Evolutionary conservation across 2,113 vertebrate genomes (phyloP).

Genomic region (Thinocorus orbignyianus): DNA sequence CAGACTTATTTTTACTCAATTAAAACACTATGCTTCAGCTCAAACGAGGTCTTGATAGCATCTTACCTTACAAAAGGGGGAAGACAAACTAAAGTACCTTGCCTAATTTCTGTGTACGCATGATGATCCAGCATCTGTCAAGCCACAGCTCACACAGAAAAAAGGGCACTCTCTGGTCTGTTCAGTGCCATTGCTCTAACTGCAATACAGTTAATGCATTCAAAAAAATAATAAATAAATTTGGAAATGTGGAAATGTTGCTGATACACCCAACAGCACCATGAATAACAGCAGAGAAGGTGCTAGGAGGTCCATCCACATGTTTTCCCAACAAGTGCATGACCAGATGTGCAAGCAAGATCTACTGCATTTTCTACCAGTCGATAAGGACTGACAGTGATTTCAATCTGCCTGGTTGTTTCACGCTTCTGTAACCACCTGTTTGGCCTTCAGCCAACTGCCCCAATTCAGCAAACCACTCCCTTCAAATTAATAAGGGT

Average conservation of each 20-base stretch:
- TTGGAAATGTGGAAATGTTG: neutral
- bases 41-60: neutral
- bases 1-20: slow-evolving; percentile 10
- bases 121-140: neutral
- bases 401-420: neutral
- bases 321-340: neutral
- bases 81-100: neutral
- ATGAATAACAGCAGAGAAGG: neutral
- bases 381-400: neutral
- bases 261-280: neutral
- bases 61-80: neutral
- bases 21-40: neutral
- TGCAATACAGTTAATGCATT: neutral
- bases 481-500: neutral
- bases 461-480: neutral
- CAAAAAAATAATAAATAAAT: neutral
- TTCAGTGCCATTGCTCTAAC: neutral
- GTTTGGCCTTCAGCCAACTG: neutral
- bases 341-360: accelerated
- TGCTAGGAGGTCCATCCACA: neutral
- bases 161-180: neutral
- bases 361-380: neutral
- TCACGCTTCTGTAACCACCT: neutral
- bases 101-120: neutral
- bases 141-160: neutral